Evolutionary conservation across 2,113 vertebrate genomes (phyloP), one percentile per base, ranked within the genome.

Genomic region (Pagrus major): DNA sequence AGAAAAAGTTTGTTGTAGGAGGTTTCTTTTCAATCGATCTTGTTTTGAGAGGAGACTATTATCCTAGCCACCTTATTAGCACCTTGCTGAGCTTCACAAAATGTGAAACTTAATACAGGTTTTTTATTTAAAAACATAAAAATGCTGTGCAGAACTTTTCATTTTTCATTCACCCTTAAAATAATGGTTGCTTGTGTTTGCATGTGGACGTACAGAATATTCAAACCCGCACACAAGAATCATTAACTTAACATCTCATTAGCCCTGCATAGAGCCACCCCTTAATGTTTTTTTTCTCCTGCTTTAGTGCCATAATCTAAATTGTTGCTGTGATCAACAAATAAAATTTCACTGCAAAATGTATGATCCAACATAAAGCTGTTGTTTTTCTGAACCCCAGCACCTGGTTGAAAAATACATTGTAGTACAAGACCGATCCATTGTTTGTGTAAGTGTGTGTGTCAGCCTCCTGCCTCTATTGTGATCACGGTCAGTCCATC

Each of bases 401-500:
- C 56, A 65, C 68, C 41, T 77, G 67, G 49, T 67, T 76, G 76
- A 83, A 81, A 84, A 86, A 72, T 71, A 81, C 29, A 80, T 69
- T 33, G 31, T 56, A 29, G 69, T 54, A n/a, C 56, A 72, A 65
- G 52, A 39, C 15, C 0, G 7, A 60, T 56, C 83, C 75, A 89
- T 89, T 91, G 91, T 91, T 83, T 84, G 73, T 71, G 46, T 71
- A 41, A 46, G 66, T 81, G 74, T 81, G 80, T 82, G 76, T 86
- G 86, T 88, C 74, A 55, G 85, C 59, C 85, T 91, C 68, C 74
- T 84, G 86, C 71, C 78, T 89, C 91, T 75, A 88, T 92, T 93
- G 90, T 93, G 85, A 89, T 74, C 14, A 14, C 27, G 74, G 81
- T 86, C 85, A 90, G 87, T 91, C 83, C 83, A 92, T 93, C 89